Conservation (phyloP, 2,888 invertebrate genomes). For the Cistogaster globosa region DNA sequence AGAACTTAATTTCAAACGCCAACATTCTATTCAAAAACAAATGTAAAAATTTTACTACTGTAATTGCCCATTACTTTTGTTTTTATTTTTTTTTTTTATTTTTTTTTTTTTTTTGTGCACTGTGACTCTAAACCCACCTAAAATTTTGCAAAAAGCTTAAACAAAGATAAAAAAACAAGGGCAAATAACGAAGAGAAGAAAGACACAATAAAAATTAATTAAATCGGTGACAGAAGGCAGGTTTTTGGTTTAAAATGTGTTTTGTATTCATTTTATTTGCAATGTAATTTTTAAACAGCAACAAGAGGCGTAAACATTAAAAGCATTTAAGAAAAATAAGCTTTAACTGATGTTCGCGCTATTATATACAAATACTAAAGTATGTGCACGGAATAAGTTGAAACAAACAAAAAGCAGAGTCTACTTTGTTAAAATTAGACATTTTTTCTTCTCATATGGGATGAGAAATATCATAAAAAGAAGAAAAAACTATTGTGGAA, state of each 20-base stretch:
- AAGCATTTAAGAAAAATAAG: no score
- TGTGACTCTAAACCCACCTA: conserved; percentile 2
- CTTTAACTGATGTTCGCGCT: no score
- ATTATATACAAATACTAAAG: no score
- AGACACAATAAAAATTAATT: conserved; percentile 29
- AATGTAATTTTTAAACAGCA: conserved; percentile 8
- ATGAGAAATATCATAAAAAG: no score
- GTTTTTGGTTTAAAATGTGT: conserved; percentile 8
- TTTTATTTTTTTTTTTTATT: background rate
- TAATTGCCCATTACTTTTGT: background rate
- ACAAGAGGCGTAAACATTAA: conserved; percentile 1
- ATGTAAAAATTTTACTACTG: background rate
- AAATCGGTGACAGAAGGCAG: conserved; percentile 21
- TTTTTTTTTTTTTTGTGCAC: conserved; percentile 7
- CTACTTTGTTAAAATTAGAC: no score
- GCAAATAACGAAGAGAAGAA: background rate
- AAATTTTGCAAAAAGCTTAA: conserved; percentile 13
- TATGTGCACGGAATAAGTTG: no score
- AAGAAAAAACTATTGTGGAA: no score
- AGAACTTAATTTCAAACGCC: conserved; percentile 23
- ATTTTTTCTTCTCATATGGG: no score
- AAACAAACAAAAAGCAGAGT: no score
- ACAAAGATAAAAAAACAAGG: background rate
- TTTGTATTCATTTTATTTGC: background rate
- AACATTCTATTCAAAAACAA: conserved; percentile 8